Conservation (phyloP, 2,797 vertebrate species). For the Vultur gryphus region DNA sequence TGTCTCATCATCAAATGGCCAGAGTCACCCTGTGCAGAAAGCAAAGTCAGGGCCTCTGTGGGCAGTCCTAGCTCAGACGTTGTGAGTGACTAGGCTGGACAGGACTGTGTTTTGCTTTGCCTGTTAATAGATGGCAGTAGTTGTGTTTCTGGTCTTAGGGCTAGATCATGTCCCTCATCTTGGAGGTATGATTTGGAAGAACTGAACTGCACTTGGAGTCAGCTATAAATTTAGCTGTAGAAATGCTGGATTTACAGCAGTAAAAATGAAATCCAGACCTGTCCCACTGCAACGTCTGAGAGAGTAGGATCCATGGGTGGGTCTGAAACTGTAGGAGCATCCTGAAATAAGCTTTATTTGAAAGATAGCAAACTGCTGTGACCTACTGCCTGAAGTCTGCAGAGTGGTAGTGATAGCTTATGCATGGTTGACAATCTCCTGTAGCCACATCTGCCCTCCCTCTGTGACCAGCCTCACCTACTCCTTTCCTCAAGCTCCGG, state of each 20-base stretch:
- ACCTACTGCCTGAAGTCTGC: neutral
- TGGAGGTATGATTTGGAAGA: neutral
- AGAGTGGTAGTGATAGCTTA: neutral
- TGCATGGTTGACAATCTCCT: neutral
- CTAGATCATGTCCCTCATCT: neutral
- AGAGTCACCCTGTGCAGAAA: neutral
- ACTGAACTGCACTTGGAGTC: neutral
- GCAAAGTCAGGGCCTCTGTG: neutral
- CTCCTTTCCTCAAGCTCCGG: neutral
- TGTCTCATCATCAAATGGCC: neutral
- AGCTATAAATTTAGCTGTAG: neutral
- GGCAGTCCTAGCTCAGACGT: neutral
- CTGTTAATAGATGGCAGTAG: neutral
- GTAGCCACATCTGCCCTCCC: neutral
- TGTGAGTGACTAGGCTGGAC: neutral
- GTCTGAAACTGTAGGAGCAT: neutral
- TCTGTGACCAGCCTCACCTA: neutral
- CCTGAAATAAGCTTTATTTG: neutral
- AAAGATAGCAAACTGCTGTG: neutral
- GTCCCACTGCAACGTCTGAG: accelerated
- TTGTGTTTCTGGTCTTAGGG: neutral
- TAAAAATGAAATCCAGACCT: neutral
- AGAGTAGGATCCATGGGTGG: neutral
- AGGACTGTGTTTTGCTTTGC: neutral
- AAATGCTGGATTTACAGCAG: neutral